These are phyloP conservation scores for Drosophila leonis DNA, from an alignment of 2,888 invertebrate species.

Conservation along the genomic window DNA sequence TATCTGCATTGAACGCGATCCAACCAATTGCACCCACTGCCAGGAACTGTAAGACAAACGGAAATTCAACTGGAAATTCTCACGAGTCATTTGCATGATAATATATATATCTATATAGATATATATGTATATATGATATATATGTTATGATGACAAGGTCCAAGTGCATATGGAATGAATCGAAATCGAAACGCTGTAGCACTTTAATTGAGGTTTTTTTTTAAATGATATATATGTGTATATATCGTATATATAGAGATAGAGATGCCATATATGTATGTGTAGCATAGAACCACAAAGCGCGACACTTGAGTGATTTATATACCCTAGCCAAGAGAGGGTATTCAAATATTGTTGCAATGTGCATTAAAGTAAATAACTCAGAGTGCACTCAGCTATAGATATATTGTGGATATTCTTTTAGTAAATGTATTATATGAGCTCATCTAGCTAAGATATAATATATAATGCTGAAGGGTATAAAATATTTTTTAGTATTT, in stretches of 20 bases:
- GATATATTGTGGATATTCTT: not conserved
- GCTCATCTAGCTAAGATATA: not conserved
- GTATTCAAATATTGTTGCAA: conserved; percentile 1
- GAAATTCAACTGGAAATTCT: conserved; percentile 21
- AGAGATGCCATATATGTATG: conserved; percentile 14
- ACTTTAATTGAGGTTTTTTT: conserved; percentile 35
- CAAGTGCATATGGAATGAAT: conserved; percentile 23
- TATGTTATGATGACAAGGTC: conserved; percentile 22
- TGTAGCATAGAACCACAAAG: conserved; percentile 12
- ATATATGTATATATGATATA: not conserved
- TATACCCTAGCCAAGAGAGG: not conserved
- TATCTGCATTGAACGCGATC: conserved; percentile 69
- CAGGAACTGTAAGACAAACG: conserved; percentile 66
- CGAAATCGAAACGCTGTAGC: conserved; percentile 28
- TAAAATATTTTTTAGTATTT: not conserved
- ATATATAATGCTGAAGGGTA: not conserved
- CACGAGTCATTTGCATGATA: conserved; percentile 33
- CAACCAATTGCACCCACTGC: conserved; percentile 68
- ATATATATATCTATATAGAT: conserved; percentile 5
- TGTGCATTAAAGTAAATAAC: not conserved
- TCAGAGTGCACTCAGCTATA: not conserved
- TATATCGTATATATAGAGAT: not conserved
- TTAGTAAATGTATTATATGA: not conserved
- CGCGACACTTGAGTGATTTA: conserved; percentile 14
- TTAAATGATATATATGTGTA: conserved; percentile 22